Evolutionary conservation across 2,113 vertebrate genomes (phyloP).

Genomic region (Sula dactylatra): DNA sequence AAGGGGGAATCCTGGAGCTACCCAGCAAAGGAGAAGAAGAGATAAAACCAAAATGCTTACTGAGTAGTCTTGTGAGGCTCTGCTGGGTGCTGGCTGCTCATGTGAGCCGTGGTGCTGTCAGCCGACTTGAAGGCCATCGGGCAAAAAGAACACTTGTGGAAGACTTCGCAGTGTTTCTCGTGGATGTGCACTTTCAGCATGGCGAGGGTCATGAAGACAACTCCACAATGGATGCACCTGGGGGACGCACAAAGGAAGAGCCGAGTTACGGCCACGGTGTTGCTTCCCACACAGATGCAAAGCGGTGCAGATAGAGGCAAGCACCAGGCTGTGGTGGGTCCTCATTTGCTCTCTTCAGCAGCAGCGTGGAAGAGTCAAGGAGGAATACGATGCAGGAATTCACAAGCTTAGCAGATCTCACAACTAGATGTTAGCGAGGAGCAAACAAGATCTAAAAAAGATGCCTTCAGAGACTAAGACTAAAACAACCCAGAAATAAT

Average conservation of each 20-base stretch:
- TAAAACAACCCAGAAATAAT: background rate
- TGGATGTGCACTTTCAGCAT: conserved; percentile 90
- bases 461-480: background rate
- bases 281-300: fast-evolving
- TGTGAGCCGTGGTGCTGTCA: conserved; percentile 81
- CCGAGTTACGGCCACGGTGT: background rate
- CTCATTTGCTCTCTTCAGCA: background rate
- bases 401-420: background rate
- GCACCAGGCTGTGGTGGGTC: fast-evolving
- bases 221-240: conserved; percentile 95
- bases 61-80: conserved; percentile 79
- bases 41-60: conserved; percentile 75
- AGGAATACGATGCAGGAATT: background rate
- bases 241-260: background rate
- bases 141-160: conserved; percentile 92
- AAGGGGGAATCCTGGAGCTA: background rate
- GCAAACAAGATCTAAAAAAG: background rate
- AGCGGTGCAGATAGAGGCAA: fast-evolving
- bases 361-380: background rate
- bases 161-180: conserved; percentile 90
- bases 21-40: background rate
- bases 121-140: conserved; percentile 92
- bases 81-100: conserved; percentile 82
- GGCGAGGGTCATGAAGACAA: conserved; percentile 85
- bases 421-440: background rate